Conservation (phyloP, 2,797 vertebrate species). For the Lacerta viridis region DNA sequence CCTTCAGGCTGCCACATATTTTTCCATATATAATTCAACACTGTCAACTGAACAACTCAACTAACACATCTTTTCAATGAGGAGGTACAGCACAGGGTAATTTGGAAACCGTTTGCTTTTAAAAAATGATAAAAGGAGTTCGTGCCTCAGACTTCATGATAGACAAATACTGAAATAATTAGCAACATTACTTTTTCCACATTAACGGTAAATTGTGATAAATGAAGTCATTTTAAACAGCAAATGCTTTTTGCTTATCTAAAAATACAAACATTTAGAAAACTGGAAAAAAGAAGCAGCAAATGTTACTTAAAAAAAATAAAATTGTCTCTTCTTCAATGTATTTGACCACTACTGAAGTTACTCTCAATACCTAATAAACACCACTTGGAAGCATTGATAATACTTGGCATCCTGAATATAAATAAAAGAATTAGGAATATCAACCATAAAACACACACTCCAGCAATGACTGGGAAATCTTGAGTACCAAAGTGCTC, state of each 20-base stretch:
- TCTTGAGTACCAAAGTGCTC: background rate
- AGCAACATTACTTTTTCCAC: slow-evolving; percentile 25
- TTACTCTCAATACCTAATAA: slow-evolving; percentile 45
- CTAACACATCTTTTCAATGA: background rate
- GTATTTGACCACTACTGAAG: slow-evolving; percentile 27
- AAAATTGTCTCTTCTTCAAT: background rate
- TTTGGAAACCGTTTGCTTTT: slow-evolving; percentile 26
- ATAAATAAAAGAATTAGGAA: slow-evolving; percentile 50
- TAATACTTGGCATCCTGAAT: background rate
- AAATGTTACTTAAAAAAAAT: background rate
- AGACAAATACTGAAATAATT: slow-evolving; percentile 36
- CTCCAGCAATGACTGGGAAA: background rate
- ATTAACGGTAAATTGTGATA: slow-evolving; percentile 10
- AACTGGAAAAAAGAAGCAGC: background rate
- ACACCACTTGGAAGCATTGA: background rate
- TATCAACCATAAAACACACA: slow-evolving; percentile 44
- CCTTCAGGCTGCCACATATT: background rate
- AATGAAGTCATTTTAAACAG: background rate
- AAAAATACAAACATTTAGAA: background rate
- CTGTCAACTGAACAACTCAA: slow-evolving; percentile 14
- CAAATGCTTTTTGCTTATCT: slow-evolving; percentile 3
- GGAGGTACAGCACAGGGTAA: background rate
- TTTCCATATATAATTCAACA: slow-evolving; percentile 4
- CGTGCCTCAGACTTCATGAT: slow-evolving; percentile 34
- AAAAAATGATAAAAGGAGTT: slow-evolving; percentile 20